Evolutionary conservation across 2,113 vertebrate genomes (phyloP), one percentile per base, ranked within the genome.

Genomic region (Amphiprion percula): DNA sequence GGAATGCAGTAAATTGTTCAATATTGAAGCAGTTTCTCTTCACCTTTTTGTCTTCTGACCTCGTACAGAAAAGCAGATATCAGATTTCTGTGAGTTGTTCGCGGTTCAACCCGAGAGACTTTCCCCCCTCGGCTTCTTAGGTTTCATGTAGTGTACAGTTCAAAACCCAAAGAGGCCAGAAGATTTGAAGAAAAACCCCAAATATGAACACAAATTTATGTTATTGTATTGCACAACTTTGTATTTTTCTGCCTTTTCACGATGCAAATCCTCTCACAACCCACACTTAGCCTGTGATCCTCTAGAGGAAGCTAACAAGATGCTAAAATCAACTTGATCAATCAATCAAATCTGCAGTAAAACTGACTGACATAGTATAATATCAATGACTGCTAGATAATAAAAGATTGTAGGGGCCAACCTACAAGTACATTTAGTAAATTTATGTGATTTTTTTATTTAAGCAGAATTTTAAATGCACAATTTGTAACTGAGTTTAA

Each of bases 11-110:
- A 8, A 10, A 44, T 12, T 15, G 11, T 44, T 44, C 3, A 44
- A 44, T 44, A 44, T 19, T 50, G 17, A 50, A n/a, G 17, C 49
- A n/a, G 49, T 50, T n/a, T 2, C 17, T 9, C 17, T 50, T 50
- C 16, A n/a, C 4, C 5, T 8, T 50, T 33, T 60, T 19, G 37
- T 41, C 55, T 37, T 60, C 19, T 60, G 68, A 39, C 58, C 19
- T 24, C 41, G 49, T 33, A 60, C 58, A 70, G 54, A 59, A 49
- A 70, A 17, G 44, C 41, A 71, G 26, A 49, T 59, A 49, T 59
- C 41, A 23, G 41, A 49, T 59, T 12, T 46, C 41, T 28, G 54
- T n/a, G 54, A 28, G 24, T 58, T 59, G 49, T 50, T 50, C n/a
- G 19, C 49, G 2, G 41, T 26, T 49, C 46, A 24, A 70, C 41